A percentile compares a stretch with the other conserved stretches of the same genome.
These are phyloP conservation scores for Motacilla alba DNA, from an alignment of 2,113 vertebrate genomes.

Conservation along the genomic window DNA sequence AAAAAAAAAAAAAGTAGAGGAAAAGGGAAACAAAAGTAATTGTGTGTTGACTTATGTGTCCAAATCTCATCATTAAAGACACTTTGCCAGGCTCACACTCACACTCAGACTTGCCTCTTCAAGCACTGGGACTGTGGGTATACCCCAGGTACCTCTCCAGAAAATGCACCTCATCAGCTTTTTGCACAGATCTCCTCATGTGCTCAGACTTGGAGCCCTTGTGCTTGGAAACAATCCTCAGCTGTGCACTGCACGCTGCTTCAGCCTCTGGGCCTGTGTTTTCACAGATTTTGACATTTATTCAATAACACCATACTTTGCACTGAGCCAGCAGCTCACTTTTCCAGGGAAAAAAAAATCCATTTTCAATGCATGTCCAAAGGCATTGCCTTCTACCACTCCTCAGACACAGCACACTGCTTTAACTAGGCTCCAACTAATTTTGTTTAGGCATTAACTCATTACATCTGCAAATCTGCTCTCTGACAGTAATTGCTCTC, in stretches of 20 bases:
- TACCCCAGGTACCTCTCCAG: not conserved
- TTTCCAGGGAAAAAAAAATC: not conserved
- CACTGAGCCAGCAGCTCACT: not conserved
- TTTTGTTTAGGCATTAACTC: slow-evolving; percentile 23
- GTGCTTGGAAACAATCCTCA: not conserved
- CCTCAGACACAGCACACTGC: not conserved
- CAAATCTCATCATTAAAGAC: not conserved
- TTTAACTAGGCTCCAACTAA: not conserved
- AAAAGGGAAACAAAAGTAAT: slow-evolving; percentile 7
- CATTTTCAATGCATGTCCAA: not conserved
- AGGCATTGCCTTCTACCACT: not conserved
- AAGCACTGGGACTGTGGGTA: not conserved
- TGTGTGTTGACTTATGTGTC: not conserved
- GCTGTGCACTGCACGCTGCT: not conserved
- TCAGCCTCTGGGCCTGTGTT: not conserved
- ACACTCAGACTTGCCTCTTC: not conserved
- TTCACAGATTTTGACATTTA: not conserved
- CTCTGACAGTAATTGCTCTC: slow-evolving; percentile 22
- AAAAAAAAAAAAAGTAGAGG: not conserved
- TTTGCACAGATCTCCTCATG: not conserved
- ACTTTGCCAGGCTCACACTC: not conserved
- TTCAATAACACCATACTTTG: not conserved
- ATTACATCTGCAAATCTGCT: not conserved
- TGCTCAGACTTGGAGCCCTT: not conserved
- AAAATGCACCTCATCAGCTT: not conserved